Evolutionary conservation across 2,888 invertebrate species (phyloP), one percentile per base, ranked within the genome.

Genomic region (Pedicia rivosa): DNA sequence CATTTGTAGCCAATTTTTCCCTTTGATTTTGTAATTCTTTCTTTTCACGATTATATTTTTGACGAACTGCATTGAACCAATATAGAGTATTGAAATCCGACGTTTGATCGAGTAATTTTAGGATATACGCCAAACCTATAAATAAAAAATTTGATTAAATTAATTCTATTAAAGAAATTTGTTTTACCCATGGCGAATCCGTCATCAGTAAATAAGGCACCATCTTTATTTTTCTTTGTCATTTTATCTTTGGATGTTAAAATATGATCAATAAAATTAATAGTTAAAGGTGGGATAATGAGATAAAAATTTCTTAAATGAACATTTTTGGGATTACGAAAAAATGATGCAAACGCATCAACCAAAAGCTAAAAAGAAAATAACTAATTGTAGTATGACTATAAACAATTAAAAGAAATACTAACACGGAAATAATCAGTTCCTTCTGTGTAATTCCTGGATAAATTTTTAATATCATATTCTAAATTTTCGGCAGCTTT

Each of bases 101-200:
- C 48, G 78, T 76, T 62, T 94, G 92, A 56, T 90, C 78, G 30
- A 97, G 62, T 41, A 97, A 66, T 54, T 86, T 87, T 41, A 95
- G 68, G 47, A 97, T 81, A 52, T 92, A 98, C 1, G 95, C 91
- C 13, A 70, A 64, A n/a, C n/a, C n/a, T n/a, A n/a, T n/a, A n/a
- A n/a, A n/a, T n/a, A n/a, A n/a, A n/a, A n/a, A n/a, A n/a, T n/a
- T n/a, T n/a, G n/a, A n/a, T n/a, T n/a, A n/a, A n/a, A n/a, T n/a
- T n/a, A n/a, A n/a, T n/a, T n/a, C n/a, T n/a, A n/a, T n/a, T n/a
- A n/a, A n/a, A n/a, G n/a, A n/a, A n/a, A n/a, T n/a, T n/a, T n/a
- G n/a, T n/a, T n/a, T n/a, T n/a, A 54, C 95, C 98, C 74, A 98
- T 86, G 4, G 92, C 84, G 64, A 98, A 97, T 10, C 98, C 98